Percentiles rank a stretch among this genome's conserved stretches.
phyloP scores from a whole-genome alignment of 2,888 invertebrate species.

The Phaedon cochleariae region DNA sequence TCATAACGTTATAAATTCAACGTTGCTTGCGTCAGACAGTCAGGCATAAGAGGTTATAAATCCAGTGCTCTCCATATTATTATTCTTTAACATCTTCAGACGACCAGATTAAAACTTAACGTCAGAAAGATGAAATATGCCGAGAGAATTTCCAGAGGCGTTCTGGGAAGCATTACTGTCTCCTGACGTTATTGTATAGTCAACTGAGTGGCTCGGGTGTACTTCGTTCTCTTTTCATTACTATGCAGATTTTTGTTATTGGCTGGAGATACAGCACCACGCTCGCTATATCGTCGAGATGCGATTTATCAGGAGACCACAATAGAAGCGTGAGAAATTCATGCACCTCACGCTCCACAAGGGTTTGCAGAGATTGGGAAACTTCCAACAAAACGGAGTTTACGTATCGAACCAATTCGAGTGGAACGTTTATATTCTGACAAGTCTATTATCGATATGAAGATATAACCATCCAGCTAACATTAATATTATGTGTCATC shows the following conservation, averaged over 20 bases:
- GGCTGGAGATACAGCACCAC: neutral
- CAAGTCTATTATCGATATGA: neutral
- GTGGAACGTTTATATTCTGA: neutral
- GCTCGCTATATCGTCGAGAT: neutral
- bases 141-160: neutral
- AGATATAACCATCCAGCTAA: too few relatives aligned
- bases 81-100: neutral
- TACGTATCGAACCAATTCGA: neutral
- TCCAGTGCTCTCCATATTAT: neutral
- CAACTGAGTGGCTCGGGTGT: slow-evolving; percentile 12
- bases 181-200: slow-evolving; percentile 13
- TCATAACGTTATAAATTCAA: too few relatives aligned
- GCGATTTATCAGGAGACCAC: neutral
- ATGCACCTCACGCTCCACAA: neutral
- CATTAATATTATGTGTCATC: too few relatives aligned
- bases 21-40: too few relatives aligned
- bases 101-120: neutral
- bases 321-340: neutral
- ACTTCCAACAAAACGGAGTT: neutral
- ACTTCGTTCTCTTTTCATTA: slow-evolving; percentile 18
- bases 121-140: neutral
- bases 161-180: neutral
- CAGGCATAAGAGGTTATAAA: neutral
- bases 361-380: neutral
- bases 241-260: slow-evolving; percentile 18